Base-by-base conservation (phyloP, 2,888 invertebrate genomes). In the Leptinotarsa haldemani region DNA sequence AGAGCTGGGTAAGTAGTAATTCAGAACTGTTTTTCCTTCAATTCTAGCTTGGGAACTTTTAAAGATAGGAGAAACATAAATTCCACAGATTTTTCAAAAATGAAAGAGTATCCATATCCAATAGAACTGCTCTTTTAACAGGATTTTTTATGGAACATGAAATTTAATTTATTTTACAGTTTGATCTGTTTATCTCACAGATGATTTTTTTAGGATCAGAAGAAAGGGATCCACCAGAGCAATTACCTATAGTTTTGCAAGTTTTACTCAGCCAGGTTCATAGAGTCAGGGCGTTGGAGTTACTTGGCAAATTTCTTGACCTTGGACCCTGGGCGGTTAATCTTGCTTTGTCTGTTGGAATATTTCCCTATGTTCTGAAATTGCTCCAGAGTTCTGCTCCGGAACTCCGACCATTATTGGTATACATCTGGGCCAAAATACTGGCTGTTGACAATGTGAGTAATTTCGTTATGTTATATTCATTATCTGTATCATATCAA, bases 341-440 rank as follows among this genome's bases (percentile, higher is more conserved):
- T 88, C 90, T 97, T 80, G 98, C 98, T 69, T 90, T 99, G 30
- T 95, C 95, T 70, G 99, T 99, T 64, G 99, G 99, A 81, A 99
- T 99, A 85, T 99, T 99, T 88, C 99, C 99, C 0, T 99, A 99
- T 88, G 98, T 99, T 82, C 91, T 99, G 71, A 98, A 98, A 88
- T 89, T 99, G 81, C 90, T 99, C 82, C 99, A 99, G 89, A 97
- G 97, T 82, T 95, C 95, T 77, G 97, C 97, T 3, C 92, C 93
- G 81, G 99, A 99, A 87, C 89, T 99, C 80, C 90, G 98, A 73
- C 95, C 97, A 9, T 91, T 97, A 75, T 91, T 99, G 82, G 97
- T 99, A 63, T 98, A 98, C 87, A 98, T 99, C 82, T 99, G 99
- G 99, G 98, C 99, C 20, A 98, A 98, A 89, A 98, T 99, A 82